Percentiles rank a stretch among this genome's conserved stretches.
These are phyloP conservation scores for Blennius ocellaris DNA, from an alignment of 2,113 vertebrate species.

Conservation along the genomic window DNA sequence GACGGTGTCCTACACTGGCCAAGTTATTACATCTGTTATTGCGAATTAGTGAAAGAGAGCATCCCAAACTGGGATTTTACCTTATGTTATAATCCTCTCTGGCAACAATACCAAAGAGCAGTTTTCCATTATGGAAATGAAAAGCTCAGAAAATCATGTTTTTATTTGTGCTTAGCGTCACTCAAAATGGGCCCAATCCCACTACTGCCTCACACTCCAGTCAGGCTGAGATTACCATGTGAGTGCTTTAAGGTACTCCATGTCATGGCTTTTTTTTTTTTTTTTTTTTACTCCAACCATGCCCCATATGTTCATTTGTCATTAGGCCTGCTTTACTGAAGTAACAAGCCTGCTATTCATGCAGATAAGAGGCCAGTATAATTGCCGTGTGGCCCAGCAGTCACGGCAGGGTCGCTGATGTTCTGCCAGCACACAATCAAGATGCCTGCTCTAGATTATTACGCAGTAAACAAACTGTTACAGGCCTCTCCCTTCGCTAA, in stretches of 20 bases:
- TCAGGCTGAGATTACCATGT: conserved; percentile 24
- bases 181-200: conserved; percentile 7
- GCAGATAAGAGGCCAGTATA: conserved; percentile 65
- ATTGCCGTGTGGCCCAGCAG: conserved; percentile 38
- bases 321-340: conserved; percentile 42
- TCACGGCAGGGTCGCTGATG: conserved; percentile 64
- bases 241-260: conserved; percentile 13
- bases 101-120: conserved; percentile 4
- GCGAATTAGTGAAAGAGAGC: no score
- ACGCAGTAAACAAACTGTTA: conserved; percentile 72
- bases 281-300: conserved; percentile 5
- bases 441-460: conserved; percentile 75
- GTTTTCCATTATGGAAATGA: conserved; percentile 6
- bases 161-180: conserved; percentile 12
- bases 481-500: conserved; percentile 24
- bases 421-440: conserved; percentile 78
- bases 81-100: background rate
- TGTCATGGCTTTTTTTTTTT: conserved; percentile 22
- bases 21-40: no score
- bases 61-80: background rate
- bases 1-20: no score
- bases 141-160: conserved; percentile 11
- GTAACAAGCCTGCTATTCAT: conserved; percentile 53
- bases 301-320: conserved; percentile 57
- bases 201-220: conserved; percentile 4